These are phyloP conservation scores for Enteromius fasciolatus DNA, from an alignment of 2,797 vertebrate species.

Conservation along the genomic window DNA sequence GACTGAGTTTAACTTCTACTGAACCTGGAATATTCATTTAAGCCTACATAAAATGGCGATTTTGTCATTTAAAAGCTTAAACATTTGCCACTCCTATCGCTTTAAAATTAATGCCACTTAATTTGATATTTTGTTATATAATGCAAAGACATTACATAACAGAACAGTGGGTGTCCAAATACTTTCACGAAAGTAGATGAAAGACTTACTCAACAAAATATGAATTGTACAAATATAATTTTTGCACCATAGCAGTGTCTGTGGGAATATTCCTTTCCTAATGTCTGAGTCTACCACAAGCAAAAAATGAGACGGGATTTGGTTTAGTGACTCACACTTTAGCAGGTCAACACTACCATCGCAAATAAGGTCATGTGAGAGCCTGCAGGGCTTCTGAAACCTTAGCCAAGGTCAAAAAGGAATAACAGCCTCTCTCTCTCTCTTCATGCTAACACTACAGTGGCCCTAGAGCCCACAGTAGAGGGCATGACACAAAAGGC, in stretches of 20 bases:
- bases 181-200: background rate
- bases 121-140: background rate
- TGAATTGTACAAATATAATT: background rate
- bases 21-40: background rate
- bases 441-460: background rate
- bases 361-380: conserved; percentile 72
- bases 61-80: background rate
- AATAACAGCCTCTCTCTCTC: conserved; percentile 60
- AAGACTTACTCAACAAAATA: background rate
- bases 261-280: background rate
- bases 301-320: conserved; percentile 12
- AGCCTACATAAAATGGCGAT: background rate
- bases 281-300: conserved; percentile 6
- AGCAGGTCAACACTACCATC: conserved; percentile 65
- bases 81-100: background rate
- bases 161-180: background rate
- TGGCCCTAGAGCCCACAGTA: conserved; percentile 8
- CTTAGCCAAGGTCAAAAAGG: conserved; percentile 77
- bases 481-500: conserved; percentile 5
- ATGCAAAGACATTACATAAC: background rate
- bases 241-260: background rate
- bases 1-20: background rate
- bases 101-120: background rate
- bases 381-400: conserved; percentile 71
- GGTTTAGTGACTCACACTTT: conserved; percentile 63